Base-by-base conservation (phyloP, 1,140 invertebrate genomes). In the Portunus trituberculatus region DNA sequence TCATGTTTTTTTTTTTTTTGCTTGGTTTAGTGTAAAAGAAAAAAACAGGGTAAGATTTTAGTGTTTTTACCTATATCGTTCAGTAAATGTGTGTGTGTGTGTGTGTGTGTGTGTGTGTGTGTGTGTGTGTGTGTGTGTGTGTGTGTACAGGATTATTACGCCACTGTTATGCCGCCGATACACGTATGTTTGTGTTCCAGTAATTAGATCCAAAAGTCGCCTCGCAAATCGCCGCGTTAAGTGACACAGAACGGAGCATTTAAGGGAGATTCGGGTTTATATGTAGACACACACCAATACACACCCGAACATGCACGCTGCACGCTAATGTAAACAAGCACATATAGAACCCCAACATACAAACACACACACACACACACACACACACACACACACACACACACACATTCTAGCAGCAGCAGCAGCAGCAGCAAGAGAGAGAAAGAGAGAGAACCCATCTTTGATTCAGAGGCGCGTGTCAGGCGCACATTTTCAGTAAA, bases 401-500 rank as follows among this genome's bases (percentile, higher is more conserved):
- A 10, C 45, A 45, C 87, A 89, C 39, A 46, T 39, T n/a, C 7
- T 39, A 29, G 46, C 87, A 46, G 4, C 0, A 25, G 7, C 87
- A 89, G 39, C 87, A 46, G 39, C 39, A n/a, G n/a, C 20, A 76
- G 67, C 20, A 7, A 76, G 67, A 76, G 52, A 59, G 52, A 52
- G 52, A 76, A 25, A 76, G 52, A 59, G 52, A 52, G 52, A 94
- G 88, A 94, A 90, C 89, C 93, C 93, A 94, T 94, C 93, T 94
- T 94, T 94, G 93, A 94, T 94, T 94, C 93, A 94, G 88, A 67
- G 88, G 8, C 88, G 67, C 76, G 88, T 94, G 93, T 91, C 93
- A 91, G 93, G 46, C 88, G 93, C 93, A 94, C 93, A 94, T 94
- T 94, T 94, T 94, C 93, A 94, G 88, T 94, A 94, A 94, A 94